Base-by-base conservation (phyloP, 1,140 invertebrate species). In the Drosophila nigrodunni region DNA sequence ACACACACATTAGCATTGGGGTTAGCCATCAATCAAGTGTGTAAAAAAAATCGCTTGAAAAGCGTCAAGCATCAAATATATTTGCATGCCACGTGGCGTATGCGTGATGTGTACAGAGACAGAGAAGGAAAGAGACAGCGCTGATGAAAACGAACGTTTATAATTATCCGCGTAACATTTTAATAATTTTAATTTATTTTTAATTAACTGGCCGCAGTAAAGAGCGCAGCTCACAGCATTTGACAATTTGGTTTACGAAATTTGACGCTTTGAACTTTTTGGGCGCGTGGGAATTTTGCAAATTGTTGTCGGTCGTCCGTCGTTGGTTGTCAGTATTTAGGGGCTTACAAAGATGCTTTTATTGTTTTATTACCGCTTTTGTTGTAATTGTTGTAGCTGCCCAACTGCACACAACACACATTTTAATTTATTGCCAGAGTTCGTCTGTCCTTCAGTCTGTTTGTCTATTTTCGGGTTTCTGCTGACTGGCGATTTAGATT, bases 401-500 rank as follows among this genome's bases (percentile, higher is more conserved):
- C 57, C 35, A 54, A 35, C 71, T 43, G 50, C 72, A 57, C 54
- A 75, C 73, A 75, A 75, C 52, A 55, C 52, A 69, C 52, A 75
- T 64, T 75, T 75, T 71, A 75, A 75, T 75, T 75, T 71, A 75
- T 71, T 75, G 60, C 68, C 35, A 39, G 30, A 18, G n/a, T 5
- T 5, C 25, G 25, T 30, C 25, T 30, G 25, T 30, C 25, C 25
- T 2, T 30, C 25, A 2, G 25, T 30, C 25, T 30, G 25, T 30
- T 6, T 75, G 73, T 50, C 73, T 65, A 60, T 65, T 65, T 71
- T 75, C 13, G 54, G 60, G 39, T 52, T 54, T 18, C 25, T 13
- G 79, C 79, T 88, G 82, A 88, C 83, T 88, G 59, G 83, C 82
- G 83, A 88, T 82, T 88, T 88, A 87, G 82, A 87, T 87, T 87